Evolutionary conservation across 2,797 vertebrate species (phyloP), one percentile per base, ranked within the genome.

Genomic region (Sebastes itinus): DNA sequence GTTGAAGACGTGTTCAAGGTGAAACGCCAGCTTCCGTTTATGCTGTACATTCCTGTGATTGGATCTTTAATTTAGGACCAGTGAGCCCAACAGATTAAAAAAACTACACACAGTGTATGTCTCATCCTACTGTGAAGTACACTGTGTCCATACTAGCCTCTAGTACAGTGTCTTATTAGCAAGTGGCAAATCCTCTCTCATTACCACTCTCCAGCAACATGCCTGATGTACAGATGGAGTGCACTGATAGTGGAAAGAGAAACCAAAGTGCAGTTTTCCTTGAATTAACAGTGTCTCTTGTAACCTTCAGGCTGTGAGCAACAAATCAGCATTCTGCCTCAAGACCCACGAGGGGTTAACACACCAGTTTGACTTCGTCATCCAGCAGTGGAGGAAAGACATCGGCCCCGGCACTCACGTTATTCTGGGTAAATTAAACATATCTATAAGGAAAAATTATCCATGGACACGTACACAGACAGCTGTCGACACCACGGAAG

Each of bases 1-100:
- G 96, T 95, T 1, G 97, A 99, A 63, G 88, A 94, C 2, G 95
- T 99, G 11, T 95, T 92, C 89, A 95, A 97, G 95, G 98, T 98
- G 25, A 69, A 9, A 35, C 0, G 1, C 8, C 4, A n/a, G 1
- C 7, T 56, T 32, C 11, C 30, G 20, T 27, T 10, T 27, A 13
- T 6, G 4, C 58, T 4, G 1, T 11, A 63, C n/a, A 16, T 75
- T 23, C 9, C 46, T 25, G 12, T 2, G 30, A 2, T 33, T 49
- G 1, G 10, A 63, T 18, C 6, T 58, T 52, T 11, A 56, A 54
- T 75, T 32, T 23, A 67, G 35, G 23, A 58, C 13, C 6, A n/a
- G 11, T 28, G 5, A 38, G n/a, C 16, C 42, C 42, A 18, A 49
- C 3, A 49, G 16, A 49, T 46, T 18, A 46, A 46, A 46, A 18